Conservation (phyloP, 2,113 vertebrate species). For the Vidua macroura region DNA sequence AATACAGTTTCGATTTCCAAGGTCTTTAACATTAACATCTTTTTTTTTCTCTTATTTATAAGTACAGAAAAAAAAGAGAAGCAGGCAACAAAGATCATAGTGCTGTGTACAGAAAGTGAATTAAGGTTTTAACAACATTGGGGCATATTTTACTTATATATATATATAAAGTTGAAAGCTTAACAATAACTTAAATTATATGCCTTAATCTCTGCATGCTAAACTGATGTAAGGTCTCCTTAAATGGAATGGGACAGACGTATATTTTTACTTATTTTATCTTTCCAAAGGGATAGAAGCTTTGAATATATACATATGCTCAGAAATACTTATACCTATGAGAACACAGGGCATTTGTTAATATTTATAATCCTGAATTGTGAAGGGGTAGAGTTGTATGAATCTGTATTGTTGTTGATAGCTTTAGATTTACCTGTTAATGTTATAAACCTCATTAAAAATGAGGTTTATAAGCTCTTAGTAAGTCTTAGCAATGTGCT, state of each 20-base stretch:
- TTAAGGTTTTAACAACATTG: not conserved
- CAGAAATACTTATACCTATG: not conserved
- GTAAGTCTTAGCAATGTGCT: not conserved
- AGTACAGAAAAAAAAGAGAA: not conserved
- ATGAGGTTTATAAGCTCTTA: not conserved
- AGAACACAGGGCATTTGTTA: not conserved
- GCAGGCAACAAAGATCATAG: not conserved
- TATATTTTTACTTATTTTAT: not conserved
- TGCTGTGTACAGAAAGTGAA: not conserved
- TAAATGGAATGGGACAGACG: not conserved
- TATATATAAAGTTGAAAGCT: not conserved
- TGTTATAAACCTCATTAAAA: conserved; percentile 61
- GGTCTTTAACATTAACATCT: not conserved
- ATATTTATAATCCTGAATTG: conserved; percentile 50
- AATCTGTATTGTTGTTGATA: conserved; percentile 53
- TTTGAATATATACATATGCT: not conserved
- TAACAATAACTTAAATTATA: not conserved
- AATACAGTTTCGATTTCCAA: not conserved
- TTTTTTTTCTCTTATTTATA: not conserved
- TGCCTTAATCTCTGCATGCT: not conserved
- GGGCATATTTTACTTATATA: not conserved
- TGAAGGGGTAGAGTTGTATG: conserved; percentile 33
- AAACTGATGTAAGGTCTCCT: not conserved
- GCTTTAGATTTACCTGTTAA: conserved; percentile 59
- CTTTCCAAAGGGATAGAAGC: not conserved